A percentile compares a stretch with the other conserved stretches of the same genome.
These are phyloP conservation scores for Paramacrobiotus metropolitanus DNA, from an alignment of 1,140 invertebrate species.

Conservation along the genomic window DNA sequence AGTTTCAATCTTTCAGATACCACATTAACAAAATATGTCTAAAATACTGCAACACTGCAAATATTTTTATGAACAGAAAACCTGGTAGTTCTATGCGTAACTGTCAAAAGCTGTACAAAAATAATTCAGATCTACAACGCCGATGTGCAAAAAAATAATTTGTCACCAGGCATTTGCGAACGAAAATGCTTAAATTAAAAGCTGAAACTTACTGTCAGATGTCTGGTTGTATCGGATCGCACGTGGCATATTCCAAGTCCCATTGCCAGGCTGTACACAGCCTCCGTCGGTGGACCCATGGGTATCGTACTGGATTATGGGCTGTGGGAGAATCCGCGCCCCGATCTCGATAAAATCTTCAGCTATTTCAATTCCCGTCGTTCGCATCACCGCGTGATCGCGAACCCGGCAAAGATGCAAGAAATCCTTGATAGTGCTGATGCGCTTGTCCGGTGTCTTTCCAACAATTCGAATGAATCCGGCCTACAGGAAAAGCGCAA, in stretches of 20 bases:
- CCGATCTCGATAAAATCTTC: neutral
- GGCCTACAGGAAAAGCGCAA: neutral
- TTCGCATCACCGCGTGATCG: neutral
- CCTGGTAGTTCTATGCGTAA: neutral
- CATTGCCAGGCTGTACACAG: neutral
- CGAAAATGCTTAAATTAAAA: too few species aligned
- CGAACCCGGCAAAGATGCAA: neutral
- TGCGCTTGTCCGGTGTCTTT: neutral
- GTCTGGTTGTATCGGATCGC: neutral
- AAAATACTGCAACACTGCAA: too few species aligned
- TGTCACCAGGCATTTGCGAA: too few species aligned
- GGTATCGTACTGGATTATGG: neutral
- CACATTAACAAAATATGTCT: too few species aligned
- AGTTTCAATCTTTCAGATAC: too few species aligned
- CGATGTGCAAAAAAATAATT: too few species aligned
- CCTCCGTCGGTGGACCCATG: neutral
- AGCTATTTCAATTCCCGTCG: neutral
- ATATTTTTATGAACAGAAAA: neutral
- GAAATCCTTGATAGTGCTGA: neutral
- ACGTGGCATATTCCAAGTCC: neutral
- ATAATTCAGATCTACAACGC: neutral
- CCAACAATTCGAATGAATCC: neutral
- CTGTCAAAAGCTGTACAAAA: neutral
- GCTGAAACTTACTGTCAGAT: neutral
- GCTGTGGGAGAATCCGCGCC: neutral